Conservation (phyloP, 2,113 vertebrate species). For the Carassius gibelio region DNA sequence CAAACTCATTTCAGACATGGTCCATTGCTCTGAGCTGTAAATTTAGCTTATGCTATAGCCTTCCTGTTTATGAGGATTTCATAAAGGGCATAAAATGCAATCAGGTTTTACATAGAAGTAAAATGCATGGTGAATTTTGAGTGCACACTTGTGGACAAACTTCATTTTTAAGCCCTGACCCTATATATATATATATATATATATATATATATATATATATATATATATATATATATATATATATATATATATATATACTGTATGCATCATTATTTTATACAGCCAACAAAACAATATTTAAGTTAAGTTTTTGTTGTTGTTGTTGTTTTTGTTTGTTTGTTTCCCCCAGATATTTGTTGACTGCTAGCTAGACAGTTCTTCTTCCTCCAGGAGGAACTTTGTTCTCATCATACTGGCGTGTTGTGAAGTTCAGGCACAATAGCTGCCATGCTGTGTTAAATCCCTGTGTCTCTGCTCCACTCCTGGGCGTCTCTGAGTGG, state of each 20-base stretch:
- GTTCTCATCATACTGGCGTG: not conserved
- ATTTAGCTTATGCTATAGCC: not conserved
- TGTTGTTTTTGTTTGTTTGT: no score
- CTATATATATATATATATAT: no score
- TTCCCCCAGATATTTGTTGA: not conserved
- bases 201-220: no score
- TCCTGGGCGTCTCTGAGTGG: not conserved
- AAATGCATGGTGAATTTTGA: not conserved
- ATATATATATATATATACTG: no score
- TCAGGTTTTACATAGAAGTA: not conserved
- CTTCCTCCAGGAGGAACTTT: not conserved
- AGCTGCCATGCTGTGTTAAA: constrained; percentile 4
- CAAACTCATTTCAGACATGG: constrained; percentile 5
- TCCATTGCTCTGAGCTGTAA: not conserved
- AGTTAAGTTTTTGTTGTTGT: no score
- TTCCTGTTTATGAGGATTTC: constrained; percentile 8
- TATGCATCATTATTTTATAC: not conserved
- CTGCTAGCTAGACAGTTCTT: not conserved
- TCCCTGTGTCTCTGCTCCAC: not conserved
- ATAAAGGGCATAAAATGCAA: not conserved
- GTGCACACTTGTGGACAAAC: not conserved
- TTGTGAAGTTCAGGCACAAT: not conserved
- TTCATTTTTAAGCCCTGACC: no score
- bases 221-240: no score
- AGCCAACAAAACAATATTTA: not conserved